Evolutionary conservation across 2,888 invertebrate species (phyloP).

Genomic region (Dolomedes plantarius): DNA sequence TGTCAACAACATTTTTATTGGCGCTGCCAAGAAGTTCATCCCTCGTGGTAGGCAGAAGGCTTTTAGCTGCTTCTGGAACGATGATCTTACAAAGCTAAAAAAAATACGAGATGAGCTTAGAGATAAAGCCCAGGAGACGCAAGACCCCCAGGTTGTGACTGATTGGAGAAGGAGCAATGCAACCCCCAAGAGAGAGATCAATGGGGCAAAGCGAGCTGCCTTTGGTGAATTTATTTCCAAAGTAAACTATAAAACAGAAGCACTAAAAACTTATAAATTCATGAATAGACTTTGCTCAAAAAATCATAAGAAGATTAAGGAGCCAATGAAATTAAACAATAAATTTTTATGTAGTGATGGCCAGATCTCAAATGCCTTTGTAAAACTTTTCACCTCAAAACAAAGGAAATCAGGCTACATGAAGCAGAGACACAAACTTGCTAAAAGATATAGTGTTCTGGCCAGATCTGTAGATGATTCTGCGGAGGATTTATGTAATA

Average conservation of each 20-base stretch:
- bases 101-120: conserved; percentile 5
- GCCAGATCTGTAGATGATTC: too few relatives aligned
- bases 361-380: too few relatives aligned
- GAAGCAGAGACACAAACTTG: too few relatives aligned
- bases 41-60: neutral
- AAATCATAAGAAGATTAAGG: too few relatives aligned
- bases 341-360: too few relatives aligned
- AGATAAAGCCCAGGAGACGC: neutral
- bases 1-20: neutral
- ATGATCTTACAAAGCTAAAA: too few relatives aligned
- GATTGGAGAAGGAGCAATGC: conserved; percentile 14
- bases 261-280: neutral
- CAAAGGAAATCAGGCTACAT: too few relatives aligned
- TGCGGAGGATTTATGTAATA: too few relatives aligned
- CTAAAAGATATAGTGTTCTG: neutral
- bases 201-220: neutral
- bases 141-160: conserved; percentile 5
- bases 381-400: too few relatives aligned
- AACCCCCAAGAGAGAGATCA: neutral
- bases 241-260: conserved; percentile 1
- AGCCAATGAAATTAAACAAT: too few relatives aligned
- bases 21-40: neutral
- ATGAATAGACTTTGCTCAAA: too few relatives aligned
- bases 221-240: neutral
- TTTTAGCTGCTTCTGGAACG: too few relatives aligned